Conservation (phyloP, 53 echinoderm and acorn worm species). For the Apostichopus leukothele region DNA sequence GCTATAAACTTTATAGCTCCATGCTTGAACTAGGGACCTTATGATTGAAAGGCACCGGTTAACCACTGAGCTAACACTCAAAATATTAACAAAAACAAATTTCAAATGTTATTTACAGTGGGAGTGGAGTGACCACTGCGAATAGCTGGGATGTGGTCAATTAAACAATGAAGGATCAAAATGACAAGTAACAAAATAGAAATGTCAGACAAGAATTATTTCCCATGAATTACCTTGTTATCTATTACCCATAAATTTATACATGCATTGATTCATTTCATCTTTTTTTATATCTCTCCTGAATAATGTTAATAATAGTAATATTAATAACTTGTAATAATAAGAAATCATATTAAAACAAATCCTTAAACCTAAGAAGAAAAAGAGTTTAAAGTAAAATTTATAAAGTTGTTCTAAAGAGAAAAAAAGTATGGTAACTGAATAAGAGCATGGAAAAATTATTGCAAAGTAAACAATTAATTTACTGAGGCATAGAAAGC, state of each 20-base stretch:
- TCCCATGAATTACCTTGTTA: slow-evolving; percentile 12
- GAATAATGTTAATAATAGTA: slow-evolving; percentile 5
- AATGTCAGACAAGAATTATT: background rate
- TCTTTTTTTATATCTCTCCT: slow-evolving; percentile 18
- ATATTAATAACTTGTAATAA: background rate
- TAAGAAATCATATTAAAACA: slow-evolving; percentile 18
- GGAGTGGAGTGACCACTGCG: too few species aligned
- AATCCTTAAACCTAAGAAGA: slow-evolving; percentile 12
- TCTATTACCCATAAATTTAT: slow-evolving; percentile 42
- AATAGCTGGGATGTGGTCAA: too few species aligned
- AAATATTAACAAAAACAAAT: too few species aligned
- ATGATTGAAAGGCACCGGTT: too few species aligned
- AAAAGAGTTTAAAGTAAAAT: background rate
- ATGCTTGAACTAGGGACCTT: too few species aligned
- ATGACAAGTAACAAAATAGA: too few species aligned
- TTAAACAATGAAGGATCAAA: too few species aligned
- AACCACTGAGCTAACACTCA: too few species aligned
- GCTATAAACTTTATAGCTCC: too few species aligned
- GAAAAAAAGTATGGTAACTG: background rate
- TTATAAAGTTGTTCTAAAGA: background rate
- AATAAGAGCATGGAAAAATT: slow-evolving; percentile 3
- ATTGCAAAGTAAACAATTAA: background rate
- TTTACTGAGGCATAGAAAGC: background rate
- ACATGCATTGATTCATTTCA: slow-evolving; percentile 29
- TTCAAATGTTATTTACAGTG: too few species aligned